A percentile compares a stretch with the other conserved stretches of the same genome.
These are phyloP conservation scores for Sturmia bella DNA, from an alignment of 2,888 invertebrate species.

Conservation along the genomic window DNA sequence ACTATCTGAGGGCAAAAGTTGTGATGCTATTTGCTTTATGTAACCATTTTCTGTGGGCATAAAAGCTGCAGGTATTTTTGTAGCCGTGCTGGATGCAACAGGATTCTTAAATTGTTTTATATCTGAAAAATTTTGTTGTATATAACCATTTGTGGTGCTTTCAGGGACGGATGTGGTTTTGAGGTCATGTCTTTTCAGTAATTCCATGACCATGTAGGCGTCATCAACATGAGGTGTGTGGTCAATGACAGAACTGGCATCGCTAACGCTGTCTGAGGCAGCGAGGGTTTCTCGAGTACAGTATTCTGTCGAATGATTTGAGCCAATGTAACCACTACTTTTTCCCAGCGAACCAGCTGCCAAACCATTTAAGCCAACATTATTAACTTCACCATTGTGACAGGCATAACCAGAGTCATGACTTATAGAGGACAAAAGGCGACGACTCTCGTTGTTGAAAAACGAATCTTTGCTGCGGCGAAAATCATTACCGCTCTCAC, in stretches of 20 bases:
- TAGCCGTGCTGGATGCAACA: neutral
- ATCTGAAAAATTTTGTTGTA: conserved; percentile 36
- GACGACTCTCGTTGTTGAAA: conserved; percentile 72
- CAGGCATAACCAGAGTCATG: conserved; percentile 72
- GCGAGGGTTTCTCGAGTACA: conserved; percentile 42
- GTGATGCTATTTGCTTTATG: conserved; percentile 58
- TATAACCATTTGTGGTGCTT: conserved; percentile 38
- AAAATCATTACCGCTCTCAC: conserved; percentile 63
- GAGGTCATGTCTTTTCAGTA: conserved; percentile 49
- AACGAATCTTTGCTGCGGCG: conserved; percentile 71
- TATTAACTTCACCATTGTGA: conserved; percentile 53
- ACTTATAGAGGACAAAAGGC: conserved; percentile 70
- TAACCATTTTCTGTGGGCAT: conserved; percentile 62
- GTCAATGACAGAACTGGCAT: conserved; percentile 41
- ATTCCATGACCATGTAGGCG: conserved; percentile 70
- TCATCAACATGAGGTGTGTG: conserved; percentile 46
- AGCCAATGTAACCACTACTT: conserved; percentile 70
- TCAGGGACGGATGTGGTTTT: conserved; percentile 22
- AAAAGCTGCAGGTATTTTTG: conserved; percentile 45
- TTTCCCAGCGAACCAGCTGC: conserved; percentile 57
- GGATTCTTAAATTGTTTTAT: conserved; percentile 34
- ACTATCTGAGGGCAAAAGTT: conserved; percentile 61
- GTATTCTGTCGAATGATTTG: conserved; percentile 66
- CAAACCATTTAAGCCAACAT: conserved; percentile 45
- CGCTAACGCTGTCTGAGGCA: neutral